These are phyloP conservation scores for Triops cancriformis DNA, from an alignment of 1,140 invertebrate genomes.

Conservation along the genomic window DNA sequence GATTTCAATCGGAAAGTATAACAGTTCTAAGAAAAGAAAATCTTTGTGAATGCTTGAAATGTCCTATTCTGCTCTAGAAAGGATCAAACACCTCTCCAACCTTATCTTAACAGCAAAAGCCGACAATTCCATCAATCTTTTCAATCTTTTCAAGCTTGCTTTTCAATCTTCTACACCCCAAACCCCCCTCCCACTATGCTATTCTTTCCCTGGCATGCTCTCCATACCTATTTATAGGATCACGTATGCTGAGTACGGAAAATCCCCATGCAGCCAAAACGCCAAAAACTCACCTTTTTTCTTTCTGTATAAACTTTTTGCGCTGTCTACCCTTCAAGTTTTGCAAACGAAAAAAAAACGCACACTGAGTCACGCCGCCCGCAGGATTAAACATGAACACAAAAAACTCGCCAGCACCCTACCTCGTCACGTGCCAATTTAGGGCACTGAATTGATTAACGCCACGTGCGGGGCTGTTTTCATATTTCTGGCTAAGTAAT, in stretches of 20 bases:
- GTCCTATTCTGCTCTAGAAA: not conserved
- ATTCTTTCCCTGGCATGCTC: not conserved
- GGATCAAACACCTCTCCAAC: not conserved
- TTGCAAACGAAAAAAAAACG: not conserved
- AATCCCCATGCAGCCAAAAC: not conserved
- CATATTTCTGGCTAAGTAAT: not conserved
- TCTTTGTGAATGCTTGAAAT: not conserved
- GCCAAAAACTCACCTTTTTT: not conserved
- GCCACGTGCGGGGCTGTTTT: not conserved
- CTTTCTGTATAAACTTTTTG: not conserved
- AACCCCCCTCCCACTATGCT: not conserved
- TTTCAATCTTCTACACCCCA: not conserved
- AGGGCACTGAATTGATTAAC: not conserved
- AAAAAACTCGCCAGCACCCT: not conserved
- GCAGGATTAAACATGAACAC: not conserved
- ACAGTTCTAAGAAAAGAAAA: not conserved
- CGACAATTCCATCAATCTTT: not conserved
- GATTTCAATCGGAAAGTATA: slow-evolving; percentile 7
- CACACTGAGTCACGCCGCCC: not conserved
- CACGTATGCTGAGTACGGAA: not conserved
- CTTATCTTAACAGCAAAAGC: slow-evolving; percentile 4
- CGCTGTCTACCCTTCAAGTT: too few relatives aligned
- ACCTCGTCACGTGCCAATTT: slow-evolving; percentile 9
- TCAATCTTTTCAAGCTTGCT: too few relatives aligned
- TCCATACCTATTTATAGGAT: not conserved